Percentiles rank a stretch among this genome's conserved stretches.
phyloP scores from a whole-genome alignment of 2,797 vertebrate genomes.

The Zalophus californianus region DNA sequence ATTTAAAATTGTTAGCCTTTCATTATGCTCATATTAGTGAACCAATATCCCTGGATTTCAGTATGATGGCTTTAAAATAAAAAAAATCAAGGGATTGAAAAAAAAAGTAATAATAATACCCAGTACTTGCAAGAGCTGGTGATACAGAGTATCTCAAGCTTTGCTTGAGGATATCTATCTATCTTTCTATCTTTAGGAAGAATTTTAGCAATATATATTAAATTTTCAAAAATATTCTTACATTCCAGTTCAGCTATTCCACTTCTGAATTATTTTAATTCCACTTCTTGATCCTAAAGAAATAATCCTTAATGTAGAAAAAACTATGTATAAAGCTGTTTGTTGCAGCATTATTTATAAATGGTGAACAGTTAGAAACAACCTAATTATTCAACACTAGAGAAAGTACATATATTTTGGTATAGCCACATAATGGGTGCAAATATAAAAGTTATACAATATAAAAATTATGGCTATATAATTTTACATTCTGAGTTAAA shows the following conservation, averaged over 20 bases:
- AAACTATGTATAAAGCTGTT: not conserved
- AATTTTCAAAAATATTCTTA: not conserved
- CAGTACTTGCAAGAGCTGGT: not conserved
- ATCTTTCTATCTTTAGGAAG: not conserved
- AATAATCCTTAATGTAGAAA: conserved; percentile 7
- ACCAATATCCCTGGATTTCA: conserved; percentile 81
- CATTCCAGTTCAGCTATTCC: not conserved
- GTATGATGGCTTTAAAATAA: conserved; percentile 72
- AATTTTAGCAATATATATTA: not conserved
- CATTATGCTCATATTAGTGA: conserved; percentile 81
- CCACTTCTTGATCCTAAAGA: not conserved
- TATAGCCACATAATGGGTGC: not conserved
- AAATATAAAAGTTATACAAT: conserved; percentile 30
- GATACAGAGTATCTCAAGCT: not conserved
- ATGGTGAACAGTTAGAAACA: conserved; percentile 1
- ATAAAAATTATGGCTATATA: not conserved
- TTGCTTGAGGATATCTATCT: not conserved
- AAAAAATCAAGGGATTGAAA: conserved; percentile 69
- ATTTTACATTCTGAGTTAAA: not conserved
- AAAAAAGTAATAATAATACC: not conserved
- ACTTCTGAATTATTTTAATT: conserved; percentile 8
- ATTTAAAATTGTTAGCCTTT: conserved; percentile 82
- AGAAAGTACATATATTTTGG: conserved; percentile 23
- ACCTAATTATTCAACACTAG: not conserved
- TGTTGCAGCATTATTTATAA: conserved; percentile 20